These are phyloP conservation scores for Augiades crinisus DNA, from an alignment of 2,888 invertebrate species.

Conservation along the genomic window DNA sequence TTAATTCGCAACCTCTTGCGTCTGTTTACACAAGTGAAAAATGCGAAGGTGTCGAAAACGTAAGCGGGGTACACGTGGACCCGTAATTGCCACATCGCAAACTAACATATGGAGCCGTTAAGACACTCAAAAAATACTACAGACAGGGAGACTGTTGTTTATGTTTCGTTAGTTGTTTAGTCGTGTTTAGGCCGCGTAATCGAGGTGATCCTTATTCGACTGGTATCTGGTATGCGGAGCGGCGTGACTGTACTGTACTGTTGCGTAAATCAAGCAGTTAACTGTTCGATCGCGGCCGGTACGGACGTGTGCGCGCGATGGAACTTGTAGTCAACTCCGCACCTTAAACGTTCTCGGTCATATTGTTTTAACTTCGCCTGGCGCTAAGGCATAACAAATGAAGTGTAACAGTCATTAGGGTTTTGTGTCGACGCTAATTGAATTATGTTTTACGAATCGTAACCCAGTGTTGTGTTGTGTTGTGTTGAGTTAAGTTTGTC, in stretches of 20 bases:
- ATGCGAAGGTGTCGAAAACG: neutral
- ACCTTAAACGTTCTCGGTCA: slow-evolving; percentile 49
- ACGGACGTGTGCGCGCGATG: slow-evolving; percentile 51
- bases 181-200: slow-evolving; percentile 62
- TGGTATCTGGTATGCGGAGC: slow-evolving; percentile 72
- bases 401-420: slow-evolving; percentile 9
- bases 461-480: slow-evolving; percentile 26
- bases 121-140: neutral
- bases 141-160: slow-evolving; percentile 55
- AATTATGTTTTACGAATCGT: slow-evolving; percentile 47
- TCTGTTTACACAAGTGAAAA: slow-evolving; percentile 54
- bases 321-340: slow-evolving; percentile 48
- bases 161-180: slow-evolving; percentile 57
- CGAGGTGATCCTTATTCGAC: slow-evolving; percentile 72
- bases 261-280: slow-evolving; percentile 44
- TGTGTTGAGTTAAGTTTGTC: slow-evolving; percentile 39
- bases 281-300: slow-evolving; percentile 35
- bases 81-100: slow-evolving; percentile 21
- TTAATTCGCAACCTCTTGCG: slow-evolving; percentile 38
- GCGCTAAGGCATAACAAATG: slow-evolving; percentile 50
- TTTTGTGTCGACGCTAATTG: slow-evolving; percentile 50
- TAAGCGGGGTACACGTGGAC: slow-evolving; percentile 32
- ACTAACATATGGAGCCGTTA: neutral
- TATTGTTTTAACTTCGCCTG: slow-evolving; percentile 52
- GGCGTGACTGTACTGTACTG: slow-evolving; percentile 48